phyloP scores from a whole-genome alignment of 92 coral and sea anemone genomes.

The Meandrina meandrites region DNA sequence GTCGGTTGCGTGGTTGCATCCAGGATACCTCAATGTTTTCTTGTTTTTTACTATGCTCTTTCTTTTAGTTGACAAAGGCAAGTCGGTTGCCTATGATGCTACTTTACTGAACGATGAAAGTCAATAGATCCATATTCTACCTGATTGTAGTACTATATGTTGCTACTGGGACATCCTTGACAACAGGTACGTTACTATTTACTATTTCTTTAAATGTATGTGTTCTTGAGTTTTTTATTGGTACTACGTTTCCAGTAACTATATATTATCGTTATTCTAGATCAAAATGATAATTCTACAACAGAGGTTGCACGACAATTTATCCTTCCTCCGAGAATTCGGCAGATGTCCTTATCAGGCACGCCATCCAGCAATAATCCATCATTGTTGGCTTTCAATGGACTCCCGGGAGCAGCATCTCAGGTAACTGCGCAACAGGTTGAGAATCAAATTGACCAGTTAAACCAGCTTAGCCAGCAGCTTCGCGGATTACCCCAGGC shows the following conservation, averaged over 20 bases:
- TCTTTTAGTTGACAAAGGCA: constrained; percentile 13
- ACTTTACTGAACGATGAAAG: constrained; percentile 16
- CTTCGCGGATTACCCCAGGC: constrained; percentile 28
- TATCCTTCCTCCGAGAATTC: constrained; percentile 35
- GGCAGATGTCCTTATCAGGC: constrained; percentile 13
- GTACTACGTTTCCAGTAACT: not conserved
- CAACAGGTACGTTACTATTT: constrained; percentile 11
- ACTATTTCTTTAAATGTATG: not conserved
- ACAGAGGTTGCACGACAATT: constrained; percentile 27
- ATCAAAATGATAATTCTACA: constrained; percentile 22
- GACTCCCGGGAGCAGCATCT: constrained; percentile 3
- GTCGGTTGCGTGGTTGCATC: not conserved
- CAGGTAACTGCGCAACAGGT: constrained; percentile 35
- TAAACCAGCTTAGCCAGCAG: constrained; percentile 36
- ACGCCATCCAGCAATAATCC: not conserved
- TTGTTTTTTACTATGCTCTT: not conserved
- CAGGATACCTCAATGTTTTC: not conserved
- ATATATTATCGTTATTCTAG: not conserved
- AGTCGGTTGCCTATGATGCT: too few species aligned
- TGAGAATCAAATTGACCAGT: constrained; percentile 36
- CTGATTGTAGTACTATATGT: not conserved
- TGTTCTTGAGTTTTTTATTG: not conserved
- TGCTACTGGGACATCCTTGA: not conserved
- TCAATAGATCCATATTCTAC: not conserved
- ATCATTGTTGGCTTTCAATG: constrained; percentile 1